Conservation (phyloP, 2,797 vertebrate species). For the Anas bahamensis region DNA sequence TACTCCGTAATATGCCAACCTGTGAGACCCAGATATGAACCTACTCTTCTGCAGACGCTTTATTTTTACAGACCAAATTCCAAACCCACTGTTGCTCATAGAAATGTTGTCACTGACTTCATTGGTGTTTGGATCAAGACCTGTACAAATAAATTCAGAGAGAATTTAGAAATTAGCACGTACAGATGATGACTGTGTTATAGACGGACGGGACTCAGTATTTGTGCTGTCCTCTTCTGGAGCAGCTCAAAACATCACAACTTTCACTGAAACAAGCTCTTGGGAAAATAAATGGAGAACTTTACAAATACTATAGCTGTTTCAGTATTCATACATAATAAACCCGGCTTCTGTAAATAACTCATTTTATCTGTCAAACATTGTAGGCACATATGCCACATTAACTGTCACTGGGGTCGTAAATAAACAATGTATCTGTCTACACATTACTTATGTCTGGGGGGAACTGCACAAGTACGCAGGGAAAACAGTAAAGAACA, state of each 20-base stretch:
- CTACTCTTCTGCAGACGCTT: not conserved
- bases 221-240: not conserved
- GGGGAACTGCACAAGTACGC: conserved; percentile 35
- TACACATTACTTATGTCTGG: conserved; percentile 41
- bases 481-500: not conserved
- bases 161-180: not conserved
- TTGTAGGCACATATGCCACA: conserved; percentile 39
- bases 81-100: not conserved
- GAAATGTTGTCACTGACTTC: not conserved
- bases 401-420: conserved; percentile 61
- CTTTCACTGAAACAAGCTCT: conserved; percentile 15
- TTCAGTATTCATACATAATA: conserved; percentile 67
- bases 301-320: conserved; percentile 25
- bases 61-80: not conserved
- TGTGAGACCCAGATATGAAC: not conserved
- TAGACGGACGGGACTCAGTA: not conserved
- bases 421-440: conserved; percentile 65
- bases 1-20: not conserved
- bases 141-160: not conserved
- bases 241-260: conserved; percentile 4
- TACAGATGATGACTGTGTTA: not conserved
- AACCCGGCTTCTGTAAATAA: conserved; percentile 66
- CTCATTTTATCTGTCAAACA: conserved; percentile 65
- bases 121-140: not conserved
- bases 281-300: conserved; percentile 21